Base-by-base conservation (phyloP, 2,888 invertebrate species). In the Cerastis rubricosa region DNA sequence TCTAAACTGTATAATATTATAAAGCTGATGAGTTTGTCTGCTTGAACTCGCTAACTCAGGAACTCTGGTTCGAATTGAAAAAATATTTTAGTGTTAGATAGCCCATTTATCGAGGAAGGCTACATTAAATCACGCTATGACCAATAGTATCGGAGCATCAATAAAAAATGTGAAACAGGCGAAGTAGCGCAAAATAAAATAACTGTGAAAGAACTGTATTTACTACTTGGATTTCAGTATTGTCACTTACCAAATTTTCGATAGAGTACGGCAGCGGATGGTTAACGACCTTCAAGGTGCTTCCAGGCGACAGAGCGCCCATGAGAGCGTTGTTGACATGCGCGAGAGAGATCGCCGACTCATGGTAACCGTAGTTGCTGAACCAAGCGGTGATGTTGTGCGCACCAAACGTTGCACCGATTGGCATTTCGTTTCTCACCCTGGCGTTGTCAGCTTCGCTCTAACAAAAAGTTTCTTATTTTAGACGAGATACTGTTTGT, bases 281-380 rank as follows among this genome's bases (percentile, higher is more conserved):
- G 91, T 98, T 98, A 25, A 97, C 92, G 5, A 98, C 92, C 5
- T 75, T 92, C 51, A 97, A 92, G 9, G 94, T 89, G 76, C 97
- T 94, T 19, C 93, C 94, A 29, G 97, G 96, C 0, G 94, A 92
- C 1, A 94, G 87, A 40, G 95, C 93, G 71, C 95, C 94, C 65
- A 98, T 93, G 71, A 98, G 94, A 0, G 98, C 97, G 89, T 98
- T 97, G 89, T 98, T 97, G 4, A 97, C 96, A 69, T 97, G 93
- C 79, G 97, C 97, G 35, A 98, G 94, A 0, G 98, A 97, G 66
- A 98, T 96, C 0, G 98, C 98, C 0, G 98, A 97, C 68, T 98
- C 97, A 92, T 99, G 98, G 89, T 97, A 97, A 0, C 98, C 98
- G 88, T 98, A 98, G 91, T 98, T 98, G 90, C 98, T 98, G 92